A percentile compares a stretch with the other conserved stretches of the same genome.
Conservation (phyloP, 2,888 invertebrate species). For the Gryllus longicercus region DNA sequence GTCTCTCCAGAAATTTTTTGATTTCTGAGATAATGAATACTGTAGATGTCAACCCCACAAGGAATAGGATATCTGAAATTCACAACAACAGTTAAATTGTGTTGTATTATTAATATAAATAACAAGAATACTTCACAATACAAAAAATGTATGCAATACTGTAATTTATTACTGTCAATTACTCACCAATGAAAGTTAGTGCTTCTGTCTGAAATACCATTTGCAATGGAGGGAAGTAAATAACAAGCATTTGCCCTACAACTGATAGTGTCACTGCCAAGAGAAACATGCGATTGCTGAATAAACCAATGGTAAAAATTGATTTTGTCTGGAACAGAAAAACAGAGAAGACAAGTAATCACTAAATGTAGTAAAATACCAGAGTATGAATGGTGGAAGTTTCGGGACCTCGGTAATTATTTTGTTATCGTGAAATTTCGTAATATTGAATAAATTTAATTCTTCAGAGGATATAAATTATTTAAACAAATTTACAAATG, state of each 20-base stretch:
- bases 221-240: constrained; percentile 95
- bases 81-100: constrained; percentile 20
- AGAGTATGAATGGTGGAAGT: too few relatives aligned
- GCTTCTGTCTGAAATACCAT: constrained; percentile 97
- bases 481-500: too few relatives aligned
- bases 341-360: too few relatives aligned
- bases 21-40: constrained; percentile 92
- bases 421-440: too few relatives aligned
- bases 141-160: neutral
- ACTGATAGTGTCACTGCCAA: constrained; percentile 90
- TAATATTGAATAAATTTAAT: too few relatives aligned
- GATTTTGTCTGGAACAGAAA: constrained; percentile 70
- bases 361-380: too few relatives aligned
- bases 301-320: constrained; percentile 82
- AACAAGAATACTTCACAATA: too few relatives aligned
- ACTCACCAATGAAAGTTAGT: constrained; percentile 74
- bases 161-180: neutral
- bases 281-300: constrained; percentile 84
- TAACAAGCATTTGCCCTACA: constrained; percentile 91
- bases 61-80: constrained; percentile 81
- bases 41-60: constrained; percentile 89
- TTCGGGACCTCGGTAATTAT: too few relatives aligned
- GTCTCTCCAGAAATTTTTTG: constrained; percentile 80
- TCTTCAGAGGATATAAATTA: too few relatives aligned
- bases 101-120: neutral